Conservation (phyloP, 2,888 invertebrate species). For the Arrhopalites spinosus region DNA sequence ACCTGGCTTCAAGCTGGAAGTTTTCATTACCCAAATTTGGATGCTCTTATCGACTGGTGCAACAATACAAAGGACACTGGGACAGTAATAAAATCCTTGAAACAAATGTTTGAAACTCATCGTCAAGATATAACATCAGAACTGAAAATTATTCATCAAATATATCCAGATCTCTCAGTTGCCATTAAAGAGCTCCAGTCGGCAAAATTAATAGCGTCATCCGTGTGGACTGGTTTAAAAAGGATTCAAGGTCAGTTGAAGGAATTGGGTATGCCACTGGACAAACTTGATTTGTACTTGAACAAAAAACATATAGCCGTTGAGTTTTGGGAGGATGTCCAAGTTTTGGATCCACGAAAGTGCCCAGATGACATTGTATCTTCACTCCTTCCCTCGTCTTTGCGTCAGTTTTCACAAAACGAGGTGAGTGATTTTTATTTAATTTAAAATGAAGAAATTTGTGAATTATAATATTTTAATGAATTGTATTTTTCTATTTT, state of each 20-base stretch:
- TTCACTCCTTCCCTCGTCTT: not conserved
- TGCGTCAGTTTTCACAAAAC: not conserved
- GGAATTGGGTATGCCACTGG: not conserved
- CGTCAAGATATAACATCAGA: not conserved
- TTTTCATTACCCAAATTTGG: not conserved
- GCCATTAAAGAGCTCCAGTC: not conserved
- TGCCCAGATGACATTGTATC: not conserved
- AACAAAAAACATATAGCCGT: not conserved
- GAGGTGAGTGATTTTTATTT: no score
- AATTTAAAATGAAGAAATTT: no score
- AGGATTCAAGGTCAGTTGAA: not conserved
- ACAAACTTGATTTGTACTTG: not conserved
- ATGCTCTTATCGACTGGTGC: not conserved
- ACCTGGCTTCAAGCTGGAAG: no score
- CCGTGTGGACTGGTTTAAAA: not conserved
- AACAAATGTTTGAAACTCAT: not conserved
- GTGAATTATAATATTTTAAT: no score
- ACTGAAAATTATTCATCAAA: not conserved
- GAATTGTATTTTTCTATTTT: no score
- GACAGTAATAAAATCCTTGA: not conserved
- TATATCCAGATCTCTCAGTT: not conserved
- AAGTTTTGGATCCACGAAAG: not conserved
- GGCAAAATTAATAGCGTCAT: not conserved
- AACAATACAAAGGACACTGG: not conserved
- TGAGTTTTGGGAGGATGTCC: not conserved